Conservation (phyloP, 2,113 vertebrate genomes). For the Engraulis encrasicolus region DNA sequence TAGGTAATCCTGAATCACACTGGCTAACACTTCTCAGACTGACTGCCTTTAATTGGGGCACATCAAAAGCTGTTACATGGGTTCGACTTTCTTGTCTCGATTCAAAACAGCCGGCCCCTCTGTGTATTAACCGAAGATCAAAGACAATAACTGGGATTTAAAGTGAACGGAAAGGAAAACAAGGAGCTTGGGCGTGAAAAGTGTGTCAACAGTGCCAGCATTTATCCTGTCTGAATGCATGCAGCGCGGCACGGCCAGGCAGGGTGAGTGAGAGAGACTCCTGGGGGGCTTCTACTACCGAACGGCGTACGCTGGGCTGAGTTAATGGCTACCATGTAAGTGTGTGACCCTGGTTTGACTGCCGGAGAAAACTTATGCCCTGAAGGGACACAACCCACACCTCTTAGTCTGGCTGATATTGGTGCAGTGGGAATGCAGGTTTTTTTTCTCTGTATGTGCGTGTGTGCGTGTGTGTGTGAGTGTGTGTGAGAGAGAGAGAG, state of each 20-base stretch:
- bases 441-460: neutral
- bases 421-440: conserved; percentile 7
- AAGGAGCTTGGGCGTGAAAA: neutral
- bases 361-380: conserved; percentile 62
- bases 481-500: neutral
- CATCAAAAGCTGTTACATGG: neutral
- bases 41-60: neutral
- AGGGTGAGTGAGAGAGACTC: neutral
- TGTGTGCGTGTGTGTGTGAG: conserved; percentile 30
- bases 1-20: too few relatives aligned
- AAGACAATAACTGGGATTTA: neutral
- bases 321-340: conserved; percentile 48
- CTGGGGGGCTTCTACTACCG: neutral
- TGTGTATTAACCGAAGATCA: neutral
- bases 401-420: conserved; percentile 38
- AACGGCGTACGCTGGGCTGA: neutral
- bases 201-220: neutral
- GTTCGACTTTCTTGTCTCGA: neutral
- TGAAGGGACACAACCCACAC: conserved; percentile 45
- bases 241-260: too few relatives aligned
- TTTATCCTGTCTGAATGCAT: neutral
- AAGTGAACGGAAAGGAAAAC: neutral
- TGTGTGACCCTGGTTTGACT: conserved; percentile 57
- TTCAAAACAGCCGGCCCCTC: neutral
- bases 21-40: too few relatives aligned